Percentiles rank a stretch among this genome's conserved stretches.
Evolutionary conservation across 2,888 invertebrate species (phyloP).

Genomic region (Leucoma salicis): DNA sequence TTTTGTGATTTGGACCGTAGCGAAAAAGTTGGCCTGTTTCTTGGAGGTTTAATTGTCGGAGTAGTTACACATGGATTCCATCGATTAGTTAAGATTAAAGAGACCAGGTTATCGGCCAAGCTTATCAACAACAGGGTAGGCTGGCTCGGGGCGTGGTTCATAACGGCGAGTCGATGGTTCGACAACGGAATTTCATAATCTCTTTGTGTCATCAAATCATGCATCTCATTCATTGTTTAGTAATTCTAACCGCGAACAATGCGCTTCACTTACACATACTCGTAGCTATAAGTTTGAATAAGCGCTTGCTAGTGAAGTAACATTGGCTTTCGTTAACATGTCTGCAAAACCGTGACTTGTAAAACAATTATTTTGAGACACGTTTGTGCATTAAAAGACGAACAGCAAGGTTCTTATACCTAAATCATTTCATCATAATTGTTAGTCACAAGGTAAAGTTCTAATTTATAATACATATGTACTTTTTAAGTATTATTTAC

Average conservation of each 20-base stretch:
- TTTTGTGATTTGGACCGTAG: conserved; percentile 28
- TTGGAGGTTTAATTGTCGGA: conserved; percentile 17
- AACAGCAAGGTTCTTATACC: too few relatives aligned
- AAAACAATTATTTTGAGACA: background rate
- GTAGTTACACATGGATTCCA: conserved; percentile 30
- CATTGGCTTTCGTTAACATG: background rate
- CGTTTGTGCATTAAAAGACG: too few relatives aligned
- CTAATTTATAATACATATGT: too few relatives aligned
- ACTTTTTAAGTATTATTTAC: too few relatives aligned
- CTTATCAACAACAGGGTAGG: conserved; percentile 47
- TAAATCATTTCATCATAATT: too few relatives aligned
- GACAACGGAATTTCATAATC: conserved; percentile 48
- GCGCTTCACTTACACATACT: conserved; percentile 10
- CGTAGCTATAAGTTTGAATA: conserved; percentile 5
- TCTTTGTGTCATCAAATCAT: conserved; percentile 63
- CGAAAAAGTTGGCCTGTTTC: conserved; percentile 22
- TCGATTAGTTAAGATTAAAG: conserved; percentile 47
- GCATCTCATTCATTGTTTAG: conserved; percentile 48
- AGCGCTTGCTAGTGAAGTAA: background rate
- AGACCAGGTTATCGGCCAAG: conserved; percentile 39
- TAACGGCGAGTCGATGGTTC: conserved; percentile 54
- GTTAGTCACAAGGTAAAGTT: too few relatives aligned
- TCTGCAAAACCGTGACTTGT: background rate
- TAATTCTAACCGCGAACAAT: conserved; percentile 48
- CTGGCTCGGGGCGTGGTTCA: conserved; percentile 50